Evolutionary conservation across 2,797 vertebrate species (phyloP), one percentile per base, ranked within the genome.

Genomic region (Sebastes melanostomus): DNA sequence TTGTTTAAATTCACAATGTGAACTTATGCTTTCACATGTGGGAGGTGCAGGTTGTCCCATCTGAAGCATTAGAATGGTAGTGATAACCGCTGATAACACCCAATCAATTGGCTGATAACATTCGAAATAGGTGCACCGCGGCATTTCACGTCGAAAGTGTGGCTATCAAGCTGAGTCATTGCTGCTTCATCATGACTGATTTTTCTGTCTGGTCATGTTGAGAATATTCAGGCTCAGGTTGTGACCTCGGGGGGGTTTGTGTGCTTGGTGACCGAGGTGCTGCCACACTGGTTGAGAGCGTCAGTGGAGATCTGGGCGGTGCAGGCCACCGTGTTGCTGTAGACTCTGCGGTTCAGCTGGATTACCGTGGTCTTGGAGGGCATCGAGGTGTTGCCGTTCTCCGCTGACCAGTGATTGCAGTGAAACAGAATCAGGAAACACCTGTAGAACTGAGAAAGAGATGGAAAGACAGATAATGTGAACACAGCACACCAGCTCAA

Each of bases 401-500:
- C 72, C 8, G 68, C 50, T 6, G 89, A 91, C 89, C 88, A 83
- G 77, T 74, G 52, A 2, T 94, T 67, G 50, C 96, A 96, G 75
- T 92, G 94, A 77, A 97, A 96, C 81, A 97, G 89, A 70, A 90
- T 91, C 69, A 96, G 90, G 93, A 97, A 97, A 88, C 96, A 97
- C 90, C 93, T 96, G 93, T 97, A 96, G 92, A 97, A 97, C 97
- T 97, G 92, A 75, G 88, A 85, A 38, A 20, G 36, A 83, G 25
- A 82, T 3, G 14, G 73, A 34, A 42, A 63, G 65, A 66, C 20
- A 22, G 27, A n/a, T 3, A 5, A 20, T 10, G 25, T 73, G n/a
- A 84, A 42, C 9, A 18, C 3, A 56, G 60, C 25, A 16, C 2
- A 30, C 13, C 27, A 13, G 20, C 73, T 20, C 20, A 63, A 69